phyloP scores from a whole-genome alignment of 2,888 invertebrate species.

The Boloria euphrosyne region DNA sequence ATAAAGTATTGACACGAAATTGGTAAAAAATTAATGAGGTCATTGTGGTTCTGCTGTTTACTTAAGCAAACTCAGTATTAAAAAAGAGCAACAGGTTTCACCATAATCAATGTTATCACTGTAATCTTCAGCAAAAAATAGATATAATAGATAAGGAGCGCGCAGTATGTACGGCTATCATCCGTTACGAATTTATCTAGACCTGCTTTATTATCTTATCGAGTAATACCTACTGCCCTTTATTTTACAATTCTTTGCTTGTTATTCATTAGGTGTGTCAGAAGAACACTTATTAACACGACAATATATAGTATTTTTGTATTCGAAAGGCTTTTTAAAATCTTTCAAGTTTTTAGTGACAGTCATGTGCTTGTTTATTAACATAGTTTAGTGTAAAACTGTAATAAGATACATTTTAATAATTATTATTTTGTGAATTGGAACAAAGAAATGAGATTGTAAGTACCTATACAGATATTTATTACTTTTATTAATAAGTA shows the following conservation, averaged over 20 bases:
- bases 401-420: not conserved
- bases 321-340: not conserved
- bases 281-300: constrained; percentile 32
- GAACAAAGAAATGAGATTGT: not conserved
- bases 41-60: not conserved
- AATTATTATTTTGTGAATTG: not conserved
- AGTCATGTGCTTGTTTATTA: constrained; percentile 13
- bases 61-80: constrained; percentile 17
- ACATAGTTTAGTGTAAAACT: constrained; percentile 13
- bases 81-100: constrained; percentile 43
- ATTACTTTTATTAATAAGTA: not conserved
- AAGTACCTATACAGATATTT: constrained; percentile 6
- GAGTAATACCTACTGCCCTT: constrained; percentile 59
- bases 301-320: not conserved
- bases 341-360: not conserved
- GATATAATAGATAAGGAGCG: constrained; percentile 56
- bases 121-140: constrained; percentile 70
- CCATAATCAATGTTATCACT: constrained; percentile 64
- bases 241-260: constrained; percentile 64
- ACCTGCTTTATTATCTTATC: constrained; percentile 81
- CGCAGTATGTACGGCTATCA: constrained; percentile 56
- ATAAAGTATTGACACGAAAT: too few species aligned
- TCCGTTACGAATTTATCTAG: constrained; percentile 77
- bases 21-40: constrained; percentile 6
- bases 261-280: constrained; percentile 58